Conservation (phyloP, 1,140 invertebrate genomes). For the Spodoptera litura region DNA sequence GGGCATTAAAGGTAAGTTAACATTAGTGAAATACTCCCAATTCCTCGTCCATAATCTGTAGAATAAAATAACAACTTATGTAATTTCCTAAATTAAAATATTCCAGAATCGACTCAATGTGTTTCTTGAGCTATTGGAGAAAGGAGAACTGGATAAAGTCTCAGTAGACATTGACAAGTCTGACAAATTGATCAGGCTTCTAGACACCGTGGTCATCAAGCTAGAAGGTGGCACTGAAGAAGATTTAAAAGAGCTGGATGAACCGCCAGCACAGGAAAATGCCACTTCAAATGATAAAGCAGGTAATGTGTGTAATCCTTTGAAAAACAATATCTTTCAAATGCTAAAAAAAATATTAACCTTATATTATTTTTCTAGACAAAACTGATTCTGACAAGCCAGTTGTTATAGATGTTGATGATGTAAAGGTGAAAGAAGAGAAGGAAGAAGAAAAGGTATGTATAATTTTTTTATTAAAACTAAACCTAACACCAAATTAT, state of each 20-base stretch:
- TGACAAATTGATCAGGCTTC: constrained; percentile 94
- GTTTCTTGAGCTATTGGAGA: constrained; percentile 94
- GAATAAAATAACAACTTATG: not conserved
- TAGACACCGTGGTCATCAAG: constrained; percentile 98
- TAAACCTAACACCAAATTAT: not conserved
- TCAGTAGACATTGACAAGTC: constrained; percentile 95
- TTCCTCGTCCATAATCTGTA: constrained; percentile 12
- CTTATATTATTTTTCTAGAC: constrained; percentile 62
- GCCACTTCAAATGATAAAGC: constrained; percentile 69
- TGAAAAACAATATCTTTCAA: not conserved
- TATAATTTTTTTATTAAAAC: not conserved
- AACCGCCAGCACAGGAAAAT: constrained; percentile 76
- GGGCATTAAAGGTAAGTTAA: constrained; percentile 92
- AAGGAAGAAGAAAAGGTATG: constrained; percentile 71
- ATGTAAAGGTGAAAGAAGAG: constrained; percentile 80
- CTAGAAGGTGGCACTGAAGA: constrained; percentile 98
- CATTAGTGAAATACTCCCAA: constrained; percentile 7
- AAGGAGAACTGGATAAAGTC: constrained; percentile 91
- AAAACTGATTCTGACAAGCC: constrained; percentile 85
- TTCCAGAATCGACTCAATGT: constrained; percentile 94
- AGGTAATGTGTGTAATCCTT: constrained; percentile 52
- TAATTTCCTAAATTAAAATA: not conserved
- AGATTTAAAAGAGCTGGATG: constrained; percentile 94
- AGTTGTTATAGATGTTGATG: constrained; percentile 78
- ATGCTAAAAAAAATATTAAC: not conserved